phyloP scores from a whole-genome alignment of 1,140 invertebrate genomes.

The Tetranychus urticae region DNA sequence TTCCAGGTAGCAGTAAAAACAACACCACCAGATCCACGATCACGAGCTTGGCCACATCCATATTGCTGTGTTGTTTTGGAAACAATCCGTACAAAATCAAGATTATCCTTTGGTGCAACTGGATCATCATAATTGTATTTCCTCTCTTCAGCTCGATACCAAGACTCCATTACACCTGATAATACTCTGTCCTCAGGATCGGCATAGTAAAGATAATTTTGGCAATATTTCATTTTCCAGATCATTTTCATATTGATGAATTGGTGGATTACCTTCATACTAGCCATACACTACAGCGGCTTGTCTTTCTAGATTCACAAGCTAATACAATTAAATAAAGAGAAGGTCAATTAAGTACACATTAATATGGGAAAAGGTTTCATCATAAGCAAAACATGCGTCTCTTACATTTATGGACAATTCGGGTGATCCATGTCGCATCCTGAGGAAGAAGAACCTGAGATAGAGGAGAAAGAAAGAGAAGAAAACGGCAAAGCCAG shows the following conservation, averaged over 20 bases:
- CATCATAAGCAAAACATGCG: no score
- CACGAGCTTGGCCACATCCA: background rate
- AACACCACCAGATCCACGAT: background rate
- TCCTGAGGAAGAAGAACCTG: constrained; percentile 11
- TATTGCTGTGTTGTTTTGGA: background rate
- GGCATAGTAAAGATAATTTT: background rate
- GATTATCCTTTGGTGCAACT: background rate
- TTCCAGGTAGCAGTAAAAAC: background rate
- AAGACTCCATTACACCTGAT: background rate
- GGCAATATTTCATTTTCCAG: no score
- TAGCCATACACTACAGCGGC: no score
- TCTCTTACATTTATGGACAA: no score
- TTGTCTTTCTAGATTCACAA: no score
- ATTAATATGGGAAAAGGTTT: no score
- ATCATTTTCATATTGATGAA: no score
- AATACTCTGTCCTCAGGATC: background rate
- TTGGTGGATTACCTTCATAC: no score
- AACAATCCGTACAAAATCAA: background rate
- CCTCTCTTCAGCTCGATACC: background rate
- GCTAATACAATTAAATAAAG: no score
- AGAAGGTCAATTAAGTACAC: no score
- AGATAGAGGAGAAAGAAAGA: constrained; percentile 6
- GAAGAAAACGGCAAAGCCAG: constrained; percentile 1
- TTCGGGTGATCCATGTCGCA: no score
- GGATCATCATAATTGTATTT: background rate